phyloP scores from a whole-genome alignment of 2,888 invertebrate species.

The Apodemia mormo region DNA sequence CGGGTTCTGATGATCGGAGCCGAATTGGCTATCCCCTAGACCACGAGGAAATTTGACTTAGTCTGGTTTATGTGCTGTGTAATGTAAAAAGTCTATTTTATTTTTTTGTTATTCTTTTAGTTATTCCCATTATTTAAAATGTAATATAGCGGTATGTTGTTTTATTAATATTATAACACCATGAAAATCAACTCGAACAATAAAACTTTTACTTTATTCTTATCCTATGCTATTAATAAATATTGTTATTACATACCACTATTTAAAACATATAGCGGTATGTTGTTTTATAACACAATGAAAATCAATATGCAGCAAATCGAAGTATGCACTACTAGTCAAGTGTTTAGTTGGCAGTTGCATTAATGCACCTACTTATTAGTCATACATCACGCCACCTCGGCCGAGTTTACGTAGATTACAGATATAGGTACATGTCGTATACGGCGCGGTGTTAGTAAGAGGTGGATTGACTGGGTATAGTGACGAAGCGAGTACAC shows the following conservation, averaged over 20 bases:
- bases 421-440: conserved; percentile 4
- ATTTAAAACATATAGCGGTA: not conserved
- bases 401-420: conserved; percentile 28
- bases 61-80: too few relatives aligned
- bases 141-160: too few relatives aligned
- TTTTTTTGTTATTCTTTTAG: too few relatives aligned
- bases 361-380: conserved; percentile 35
- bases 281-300: not conserved
- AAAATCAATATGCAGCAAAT: conserved; percentile 10
- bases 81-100: too few relatives aligned
- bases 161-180: too few relatives aligned
- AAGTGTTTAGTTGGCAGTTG: conserved; percentile 33
- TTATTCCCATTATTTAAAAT: too few relatives aligned
- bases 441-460: not conserved
- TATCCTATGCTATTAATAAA: not conserved
- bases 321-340: conserved; percentile 27
- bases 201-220: not conserved
- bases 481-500: conserved; percentile 5
- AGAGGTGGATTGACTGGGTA: conserved; percentile 11
- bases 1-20: too few relatives aligned
- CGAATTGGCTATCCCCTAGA: too few relatives aligned
- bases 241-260: not conserved
- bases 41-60: too few relatives aligned
- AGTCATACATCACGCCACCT: conserved; percentile 47
- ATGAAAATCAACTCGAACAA: too few relatives aligned